Conservation (phyloP, 1,140 invertebrate species). For the Scylla paramamosain region DNA sequence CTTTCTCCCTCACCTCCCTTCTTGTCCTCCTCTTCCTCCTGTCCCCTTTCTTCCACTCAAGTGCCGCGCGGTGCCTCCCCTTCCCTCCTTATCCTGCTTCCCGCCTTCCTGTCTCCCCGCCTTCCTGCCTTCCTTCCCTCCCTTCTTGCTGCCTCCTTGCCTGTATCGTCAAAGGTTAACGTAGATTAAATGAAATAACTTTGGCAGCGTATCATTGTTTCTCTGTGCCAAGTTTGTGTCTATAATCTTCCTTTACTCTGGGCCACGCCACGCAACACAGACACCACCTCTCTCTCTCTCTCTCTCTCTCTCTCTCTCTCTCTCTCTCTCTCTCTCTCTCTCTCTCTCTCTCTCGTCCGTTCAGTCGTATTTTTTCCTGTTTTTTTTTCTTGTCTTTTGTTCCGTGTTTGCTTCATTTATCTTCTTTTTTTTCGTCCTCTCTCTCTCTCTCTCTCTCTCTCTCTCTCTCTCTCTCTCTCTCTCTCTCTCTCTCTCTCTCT, state of each 20-base stretch:
- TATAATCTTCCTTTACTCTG: neutral
- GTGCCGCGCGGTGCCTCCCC: neutral
- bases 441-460: too few relatives aligned
- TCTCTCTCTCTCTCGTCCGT: too few relatives aligned
- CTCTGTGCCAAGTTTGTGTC: neutral
- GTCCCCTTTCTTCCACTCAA: neutral
- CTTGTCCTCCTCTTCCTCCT: neutral
- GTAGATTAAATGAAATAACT: neutral
- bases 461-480: too few relatives aligned
- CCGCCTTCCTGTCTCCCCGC: too few relatives aligned
- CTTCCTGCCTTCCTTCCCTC: neutral
- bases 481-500: too few relatives aligned
- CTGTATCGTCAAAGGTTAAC: neutral
- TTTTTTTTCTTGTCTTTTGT: too few relatives aligned
- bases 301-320: conserved; percentile 21
- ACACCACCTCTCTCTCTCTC: neutral
- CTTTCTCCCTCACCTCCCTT: neutral
- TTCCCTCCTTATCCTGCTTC: too few relatives aligned
- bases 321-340: conserved; percentile 25
- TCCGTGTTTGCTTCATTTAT: too few relatives aligned
- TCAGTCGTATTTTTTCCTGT: too few relatives aligned
- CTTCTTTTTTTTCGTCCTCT: too few relatives aligned
- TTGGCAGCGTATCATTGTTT: neutral
- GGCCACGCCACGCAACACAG: too few relatives aligned
- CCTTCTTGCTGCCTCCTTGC: neutral